Evolutionary conservation across 2,888 invertebrate species (phyloP).

Genomic region (Stegophylla sp.): DNA sequence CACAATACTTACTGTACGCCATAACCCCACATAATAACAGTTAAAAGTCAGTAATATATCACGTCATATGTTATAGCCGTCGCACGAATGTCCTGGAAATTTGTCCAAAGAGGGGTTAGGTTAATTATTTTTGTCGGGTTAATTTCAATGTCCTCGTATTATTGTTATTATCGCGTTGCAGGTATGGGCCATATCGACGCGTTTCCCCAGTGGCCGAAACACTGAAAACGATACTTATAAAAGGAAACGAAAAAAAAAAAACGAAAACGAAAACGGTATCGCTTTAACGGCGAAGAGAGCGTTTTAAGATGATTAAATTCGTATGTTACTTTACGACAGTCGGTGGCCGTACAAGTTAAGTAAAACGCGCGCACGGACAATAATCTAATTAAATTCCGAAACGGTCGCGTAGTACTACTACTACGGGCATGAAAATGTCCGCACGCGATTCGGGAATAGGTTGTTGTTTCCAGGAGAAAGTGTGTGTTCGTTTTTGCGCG

Average conservation of each 20-base stretch:
- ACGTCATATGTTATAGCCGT: too few species aligned
- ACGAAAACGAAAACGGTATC: not conserved
- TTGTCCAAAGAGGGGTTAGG: too few species aligned
- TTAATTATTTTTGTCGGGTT: too few species aligned
- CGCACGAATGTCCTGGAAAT: too few species aligned
- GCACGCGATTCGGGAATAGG: conserved; percentile 33
- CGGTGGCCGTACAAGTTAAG: not conserved
- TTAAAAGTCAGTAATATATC: too few species aligned
- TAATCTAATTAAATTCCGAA: conserved; percentile 25
- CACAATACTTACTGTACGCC: too few species aligned
- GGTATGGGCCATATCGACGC: too few species aligned
- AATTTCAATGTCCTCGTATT: too few species aligned
- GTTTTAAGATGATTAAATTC: conserved; percentile 38
- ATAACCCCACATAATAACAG: too few species aligned
- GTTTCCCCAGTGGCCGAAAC: not conserved
- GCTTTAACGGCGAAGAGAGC: not conserved
- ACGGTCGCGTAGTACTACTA: not conserved
- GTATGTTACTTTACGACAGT: not conserved
- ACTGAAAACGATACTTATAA: not conserved
- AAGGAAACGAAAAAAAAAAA: conserved; percentile 5
- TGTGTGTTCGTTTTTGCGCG: not conserved
- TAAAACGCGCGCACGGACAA: not conserved
- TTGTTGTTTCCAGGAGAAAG: not conserved
- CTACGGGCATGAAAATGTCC: not conserved
- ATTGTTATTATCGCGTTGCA: too few species aligned